phyloP scores from a whole-genome alignment of 2,797 vertebrate species.

The Petrocephalus sullivani region DNA sequence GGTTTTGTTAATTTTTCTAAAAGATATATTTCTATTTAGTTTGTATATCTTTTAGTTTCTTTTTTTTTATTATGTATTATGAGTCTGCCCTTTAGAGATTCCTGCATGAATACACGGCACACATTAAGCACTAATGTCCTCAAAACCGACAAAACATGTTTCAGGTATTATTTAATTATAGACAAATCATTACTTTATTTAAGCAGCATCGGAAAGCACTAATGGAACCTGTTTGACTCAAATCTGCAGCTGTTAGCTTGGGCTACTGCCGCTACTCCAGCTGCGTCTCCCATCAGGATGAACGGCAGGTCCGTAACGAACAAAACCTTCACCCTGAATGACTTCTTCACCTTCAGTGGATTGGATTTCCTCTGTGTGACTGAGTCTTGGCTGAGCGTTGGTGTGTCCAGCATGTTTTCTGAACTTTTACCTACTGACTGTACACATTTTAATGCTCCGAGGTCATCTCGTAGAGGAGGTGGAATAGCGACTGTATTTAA shows the following conservation, averaged over 20 bases:
- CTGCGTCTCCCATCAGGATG: neutral
- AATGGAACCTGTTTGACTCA: neutral
- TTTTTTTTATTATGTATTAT: neutral
- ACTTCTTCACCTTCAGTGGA: neutral
- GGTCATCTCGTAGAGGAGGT: too few relatives aligned
- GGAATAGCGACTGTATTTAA: too few relatives aligned
- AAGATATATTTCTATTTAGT: neutral
- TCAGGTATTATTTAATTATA: neutral
- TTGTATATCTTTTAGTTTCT: neutral
- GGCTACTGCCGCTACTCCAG: neutral
- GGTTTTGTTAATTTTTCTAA: neutral
- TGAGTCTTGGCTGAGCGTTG: neutral
- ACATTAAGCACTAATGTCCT: neutral
- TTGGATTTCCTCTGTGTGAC: neutral
- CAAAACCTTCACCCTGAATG: neutral
- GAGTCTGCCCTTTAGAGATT: neutral
- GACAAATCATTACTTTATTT: neutral
- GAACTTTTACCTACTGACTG: too few relatives aligned
- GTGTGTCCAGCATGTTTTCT: too few relatives aligned
- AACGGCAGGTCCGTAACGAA: neutral
- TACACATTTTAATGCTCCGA: too few relatives aligned
- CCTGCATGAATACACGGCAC: neutral
- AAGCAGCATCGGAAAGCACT: neutral
- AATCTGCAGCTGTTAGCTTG: neutral
- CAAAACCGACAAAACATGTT: neutral